Base-by-base conservation (phyloP, 2,113 vertebrate genomes). In the Ginglymostoma cirratum region DNA sequence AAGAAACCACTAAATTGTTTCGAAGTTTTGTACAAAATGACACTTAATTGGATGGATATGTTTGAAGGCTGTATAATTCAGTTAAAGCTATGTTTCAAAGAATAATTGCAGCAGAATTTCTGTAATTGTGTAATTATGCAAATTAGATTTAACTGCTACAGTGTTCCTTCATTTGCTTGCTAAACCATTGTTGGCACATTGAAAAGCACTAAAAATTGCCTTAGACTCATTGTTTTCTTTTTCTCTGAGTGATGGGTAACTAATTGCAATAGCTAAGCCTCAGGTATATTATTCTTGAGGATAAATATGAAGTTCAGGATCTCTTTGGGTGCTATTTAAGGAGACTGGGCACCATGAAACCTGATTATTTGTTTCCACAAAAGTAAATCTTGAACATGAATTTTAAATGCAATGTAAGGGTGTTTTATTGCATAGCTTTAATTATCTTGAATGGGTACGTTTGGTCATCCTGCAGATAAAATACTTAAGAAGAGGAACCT, bases 281-380 rank as follows among this genome's bases (percentile, higher is more conserved):
- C 45, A 95, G 96, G 96, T 94, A 96, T 96, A 96, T 96, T 96
- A 96, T 95, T 96, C 65, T 96, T 95, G 72, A 83, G 96, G 80
- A 95, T 96, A 96, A 96, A 67, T 83, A 95, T 95, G 45, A 38
- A 96, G 61, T 72, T 70, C 66, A 23, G 95, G 52, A 83, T 66
- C 34, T 23, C 30, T 0, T 95, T 94, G 92, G 45, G 24, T 48
- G 48, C 95, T 96, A 48, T 87, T 96, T 3, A 21, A 61, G 4
- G 85, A 15, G 24, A 80, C 24, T 34, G 80, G 70, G 93, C 80
- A 70, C 83, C 24, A 14, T 52, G 90, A 69, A 96, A 72, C 67
- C 95, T 87, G 67, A 96, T 96, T 86, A 92, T 61, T 34, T 86
- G 5, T 55, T 95, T 96, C 24, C 93, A 45, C 80, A 66, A 95